Conservation (phyloP, 2,888 invertebrate species). For the Esperia sulphurella region DNA sequence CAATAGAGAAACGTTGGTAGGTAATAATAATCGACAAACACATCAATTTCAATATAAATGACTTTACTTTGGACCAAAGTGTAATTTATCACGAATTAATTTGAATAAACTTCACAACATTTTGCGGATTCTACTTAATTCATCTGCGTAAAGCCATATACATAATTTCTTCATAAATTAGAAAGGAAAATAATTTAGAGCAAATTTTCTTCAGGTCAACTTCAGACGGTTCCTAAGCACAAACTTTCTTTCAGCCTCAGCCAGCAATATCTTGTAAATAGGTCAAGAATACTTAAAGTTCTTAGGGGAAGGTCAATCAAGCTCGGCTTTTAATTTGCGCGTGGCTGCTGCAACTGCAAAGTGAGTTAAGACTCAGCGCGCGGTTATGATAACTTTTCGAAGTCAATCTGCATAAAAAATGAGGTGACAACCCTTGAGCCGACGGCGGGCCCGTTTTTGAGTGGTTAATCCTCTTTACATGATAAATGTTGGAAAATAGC, state of each 20-base stretch:
- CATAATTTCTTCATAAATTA: background rate
- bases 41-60: too few relatives aligned
- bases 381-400: conserved; percentile 40
- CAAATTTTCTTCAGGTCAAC: background rate
- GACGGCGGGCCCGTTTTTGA: conserved; percentile 26
- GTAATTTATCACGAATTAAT: too few relatives aligned
- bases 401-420: conserved; percentile 58
- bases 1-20: too few relatives aligned
- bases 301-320: conserved; percentile 39
- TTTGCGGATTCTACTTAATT: too few relatives aligned
- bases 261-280: conserved; percentile 26
- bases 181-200: background rate
- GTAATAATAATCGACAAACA: too few relatives aligned
- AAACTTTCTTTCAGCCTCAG: conserved; percentile 12
- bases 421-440: conserved; percentile 37
- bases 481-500: conserved; percentile 26
- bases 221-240: conserved; percentile 13
- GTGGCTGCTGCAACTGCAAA: conserved; percentile 33
- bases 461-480: conserved; percentile 39
- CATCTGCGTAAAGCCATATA: background rate
- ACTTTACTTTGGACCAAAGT: too few relatives aligned
- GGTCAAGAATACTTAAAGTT: conserved; percentile 34
- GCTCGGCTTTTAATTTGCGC: conserved; percentile 36
- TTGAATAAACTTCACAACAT: too few relatives aligned
- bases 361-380: conserved; percentile 34